Conservation (phyloP, 2,888 invertebrate species). For the Phyllotreta cruciferae region DNA sequence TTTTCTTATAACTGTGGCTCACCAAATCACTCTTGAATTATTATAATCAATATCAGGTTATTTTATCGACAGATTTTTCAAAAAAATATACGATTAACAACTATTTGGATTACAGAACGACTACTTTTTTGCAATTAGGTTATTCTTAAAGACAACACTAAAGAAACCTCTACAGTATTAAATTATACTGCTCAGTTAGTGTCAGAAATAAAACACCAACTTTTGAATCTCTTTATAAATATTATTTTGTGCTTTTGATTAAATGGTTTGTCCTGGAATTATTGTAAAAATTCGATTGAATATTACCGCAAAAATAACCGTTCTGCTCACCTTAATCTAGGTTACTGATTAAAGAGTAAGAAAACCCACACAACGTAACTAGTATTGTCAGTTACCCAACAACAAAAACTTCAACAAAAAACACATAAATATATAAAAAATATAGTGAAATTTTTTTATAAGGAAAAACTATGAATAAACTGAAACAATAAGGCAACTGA, state of each 20-base stretch:
- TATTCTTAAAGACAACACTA: not conserved
- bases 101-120: slow-evolving; percentile 51
- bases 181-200: no score
- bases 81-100: slow-evolving; percentile 61
- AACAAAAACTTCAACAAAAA: slow-evolving; percentile 54
- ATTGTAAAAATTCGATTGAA: not conserved
- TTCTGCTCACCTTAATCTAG: slow-evolving; percentile 31
- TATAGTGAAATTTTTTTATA: slow-evolving; percentile 44
- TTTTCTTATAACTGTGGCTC: slow-evolving; percentile 50
- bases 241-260: no score
- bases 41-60: slow-evolving; percentile 54
- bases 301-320: slow-evolving; percentile 12
- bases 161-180: no score
- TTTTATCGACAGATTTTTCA: slow-evolving; percentile 54
- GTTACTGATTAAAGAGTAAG: slow-evolving; percentile 52
- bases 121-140: not conserved
- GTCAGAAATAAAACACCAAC: no score
- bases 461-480: slow-evolving; percentile 34
- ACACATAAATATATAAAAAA: slow-evolving; percentile 55
- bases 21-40: slow-evolving; percentile 56
- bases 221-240: no score
- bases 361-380: slow-evolving; percentile 50
- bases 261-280: slow-evolving; percentile 7
- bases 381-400: slow-evolving; percentile 50
- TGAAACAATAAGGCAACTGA: slow-evolving; percentile 51